A percentile compares a stretch with the other conserved stretches of the same genome.
Conservation (phyloP, 92 coral and sea anemone genomes). For the Diadumene lineata region DNA sequence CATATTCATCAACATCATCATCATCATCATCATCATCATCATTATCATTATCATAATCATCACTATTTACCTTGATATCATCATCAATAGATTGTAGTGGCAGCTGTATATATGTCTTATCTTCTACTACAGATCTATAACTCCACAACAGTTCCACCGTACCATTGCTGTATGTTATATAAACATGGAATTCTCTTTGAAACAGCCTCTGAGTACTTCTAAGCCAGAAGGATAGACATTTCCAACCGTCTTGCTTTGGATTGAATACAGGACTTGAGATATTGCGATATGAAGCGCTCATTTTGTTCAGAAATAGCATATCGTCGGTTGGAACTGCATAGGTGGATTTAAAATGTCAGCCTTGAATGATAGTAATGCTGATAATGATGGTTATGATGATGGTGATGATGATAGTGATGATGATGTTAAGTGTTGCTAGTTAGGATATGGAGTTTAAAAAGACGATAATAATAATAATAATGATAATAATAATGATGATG, state of each 20-base stretch:
- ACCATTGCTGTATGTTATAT: background rate
- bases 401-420: background rate
- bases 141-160: background rate
- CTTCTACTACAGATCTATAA: constrained; percentile 11
- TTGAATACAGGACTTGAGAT: constrained; percentile 29
- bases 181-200: constrained; percentile 7
- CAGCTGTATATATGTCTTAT: constrained; percentile 14
- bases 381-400: background rate
- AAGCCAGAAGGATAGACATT: constrained; percentile 28
- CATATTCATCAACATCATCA: background rate
- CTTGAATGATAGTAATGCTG: background rate
- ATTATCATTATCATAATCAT: background rate
- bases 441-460: background rate
- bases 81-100: constrained; percentile 15
- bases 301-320: background rate
- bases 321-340: too few relatives aligned
- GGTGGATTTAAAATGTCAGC: background rate
- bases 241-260: constrained; percentile 26
- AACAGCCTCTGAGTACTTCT: constrained; percentile 12
- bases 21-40: background rate
- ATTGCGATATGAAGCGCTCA: background rate
- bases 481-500: background rate
- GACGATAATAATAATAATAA: background rate
- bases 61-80: constrained; percentile 22
- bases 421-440: background rate